Evolutionary conservation across 2,888 invertebrate species (phyloP).

Genomic region (Agrilus mali): DNA sequence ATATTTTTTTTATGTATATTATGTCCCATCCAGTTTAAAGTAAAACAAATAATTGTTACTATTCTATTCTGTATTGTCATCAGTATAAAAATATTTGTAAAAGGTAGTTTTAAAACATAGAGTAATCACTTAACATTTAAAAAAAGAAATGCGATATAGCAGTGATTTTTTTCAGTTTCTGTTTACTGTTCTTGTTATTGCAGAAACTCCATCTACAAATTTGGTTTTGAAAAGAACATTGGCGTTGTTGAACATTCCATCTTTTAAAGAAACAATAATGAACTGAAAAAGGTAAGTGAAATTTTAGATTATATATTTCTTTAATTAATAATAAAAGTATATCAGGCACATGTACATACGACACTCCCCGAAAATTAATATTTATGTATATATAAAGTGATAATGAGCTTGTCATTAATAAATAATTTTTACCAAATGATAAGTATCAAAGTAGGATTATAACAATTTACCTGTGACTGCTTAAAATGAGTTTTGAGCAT

Average conservation of each 20-base stretch:
- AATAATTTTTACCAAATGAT: background rate
- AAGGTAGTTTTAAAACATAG: too few species aligned
- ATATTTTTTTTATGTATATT: too few species aligned
- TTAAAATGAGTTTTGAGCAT: constrained; percentile 88
- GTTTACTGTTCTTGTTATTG: constrained; percentile 55
- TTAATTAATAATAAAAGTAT: background rate
- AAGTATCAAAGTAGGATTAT: background rate
- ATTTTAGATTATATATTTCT: background rate
- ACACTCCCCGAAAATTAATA: too few species aligned
- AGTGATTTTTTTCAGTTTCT: background rate
- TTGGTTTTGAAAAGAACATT: constrained; percentile 91
- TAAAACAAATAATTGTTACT: too few species aligned
- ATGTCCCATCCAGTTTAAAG: too few species aligned
- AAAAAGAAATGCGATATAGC: too few species aligned
- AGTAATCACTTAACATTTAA: too few species aligned
- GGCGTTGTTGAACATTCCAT: constrained; percentile 99
- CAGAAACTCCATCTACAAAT: constrained; percentile 91
- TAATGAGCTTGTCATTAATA: too few species aligned
- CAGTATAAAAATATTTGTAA: too few species aligned
- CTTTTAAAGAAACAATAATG: constrained; percentile 94
- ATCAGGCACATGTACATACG: too few species aligned
- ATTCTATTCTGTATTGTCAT: too few species aligned
- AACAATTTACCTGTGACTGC: constrained; percentile 68
- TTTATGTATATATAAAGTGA: too few species aligned
- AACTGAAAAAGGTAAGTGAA: constrained; percentile 52